Evolutionary conservation across 2,113 vertebrate species (phyloP).

Genomic region (Lophius piscatorius): DNA sequence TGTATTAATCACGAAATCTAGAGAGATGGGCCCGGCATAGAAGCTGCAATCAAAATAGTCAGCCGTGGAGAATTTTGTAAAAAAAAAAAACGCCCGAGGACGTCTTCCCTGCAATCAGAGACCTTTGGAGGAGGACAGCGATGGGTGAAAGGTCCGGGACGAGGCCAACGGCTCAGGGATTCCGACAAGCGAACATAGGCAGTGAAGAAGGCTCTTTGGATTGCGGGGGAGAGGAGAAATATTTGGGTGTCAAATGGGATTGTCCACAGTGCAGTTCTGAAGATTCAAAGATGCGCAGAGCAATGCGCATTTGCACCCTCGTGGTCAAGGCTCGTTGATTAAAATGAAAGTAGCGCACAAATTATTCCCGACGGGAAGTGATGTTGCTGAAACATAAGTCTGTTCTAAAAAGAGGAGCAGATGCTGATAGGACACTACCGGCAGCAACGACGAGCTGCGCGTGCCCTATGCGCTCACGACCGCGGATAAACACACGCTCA

Average conservation of each 20-base stretch:
- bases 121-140: constrained; percentile 32
- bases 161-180: constrained; percentile 70
- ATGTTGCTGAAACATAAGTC: constrained; percentile 46
- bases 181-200: constrained; percentile 72
- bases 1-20: constrained; percentile 68
- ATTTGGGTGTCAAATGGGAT: constrained; percentile 68
- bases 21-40: constrained; percentile 68
- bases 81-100: constrained; percentile 12
- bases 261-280: constrained; percentile 65
- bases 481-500: constrained; percentile 25
- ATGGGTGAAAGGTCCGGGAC: constrained; percentile 49
- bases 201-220: constrained; percentile 64
- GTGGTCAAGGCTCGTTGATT: constrained; percentile 48
- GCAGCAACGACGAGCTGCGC: constrained; percentile 61
- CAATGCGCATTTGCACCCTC: constrained; percentile 70
- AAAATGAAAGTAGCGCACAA: constrained; percentile 60
- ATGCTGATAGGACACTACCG: constrained; percentile 57
- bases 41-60: constrained; percentile 35
- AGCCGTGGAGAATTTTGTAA: constrained; percentile 5
- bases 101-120: constrained; percentile 30
- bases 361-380: constrained; percentile 43
- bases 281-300: constrained; percentile 77
- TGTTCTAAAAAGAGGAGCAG: constrained; percentile 39
- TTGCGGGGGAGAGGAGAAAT: constrained; percentile 71
- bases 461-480: constrained; percentile 64